phyloP scores from a whole-genome alignment of 2,113 vertebrate genomes.

The Alouatta palliata region DNA sequence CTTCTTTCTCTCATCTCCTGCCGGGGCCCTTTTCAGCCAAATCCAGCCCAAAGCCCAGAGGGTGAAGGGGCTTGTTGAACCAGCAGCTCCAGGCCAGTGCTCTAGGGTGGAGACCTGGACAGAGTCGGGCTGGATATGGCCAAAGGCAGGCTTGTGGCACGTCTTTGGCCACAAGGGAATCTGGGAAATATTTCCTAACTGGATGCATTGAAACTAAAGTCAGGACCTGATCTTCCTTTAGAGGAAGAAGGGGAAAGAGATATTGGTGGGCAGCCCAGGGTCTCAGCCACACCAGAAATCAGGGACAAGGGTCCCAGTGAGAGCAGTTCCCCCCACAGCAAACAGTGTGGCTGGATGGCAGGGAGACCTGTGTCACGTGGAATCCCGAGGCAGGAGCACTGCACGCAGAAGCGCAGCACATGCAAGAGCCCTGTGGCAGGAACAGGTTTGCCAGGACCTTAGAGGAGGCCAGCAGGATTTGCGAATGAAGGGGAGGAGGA shows the following conservation, averaged over 20 bases:
- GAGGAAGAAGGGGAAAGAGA: not conserved
- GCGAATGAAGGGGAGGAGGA: not conserved
- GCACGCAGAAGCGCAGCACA: no score
- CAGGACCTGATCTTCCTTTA: not conserved
- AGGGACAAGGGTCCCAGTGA: not conserved
- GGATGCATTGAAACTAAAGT: not conserved
- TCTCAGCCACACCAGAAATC: not conserved
- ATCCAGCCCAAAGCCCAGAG: not conserved
- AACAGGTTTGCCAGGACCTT: not conserved
- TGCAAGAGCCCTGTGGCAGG: not conserved
- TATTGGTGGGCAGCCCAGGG: not conserved
- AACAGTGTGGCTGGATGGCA: accelerated
- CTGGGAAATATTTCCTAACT: not conserved
- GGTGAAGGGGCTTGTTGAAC: no score
- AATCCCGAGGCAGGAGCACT: not conserved
- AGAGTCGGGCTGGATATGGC: not conserved
- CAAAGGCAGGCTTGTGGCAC: not conserved
- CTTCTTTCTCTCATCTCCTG: not conserved
- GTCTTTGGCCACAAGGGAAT: not conserved
- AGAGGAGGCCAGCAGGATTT: not conserved
- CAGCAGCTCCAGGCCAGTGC: not conserved
- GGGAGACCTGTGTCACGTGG: not conserved
- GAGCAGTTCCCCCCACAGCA: accelerated
- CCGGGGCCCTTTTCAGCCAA: not conserved
- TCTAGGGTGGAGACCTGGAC: not conserved